Conservation (phyloP, 2,888 invertebrate species). For the Drosophila rubida region DNA sequence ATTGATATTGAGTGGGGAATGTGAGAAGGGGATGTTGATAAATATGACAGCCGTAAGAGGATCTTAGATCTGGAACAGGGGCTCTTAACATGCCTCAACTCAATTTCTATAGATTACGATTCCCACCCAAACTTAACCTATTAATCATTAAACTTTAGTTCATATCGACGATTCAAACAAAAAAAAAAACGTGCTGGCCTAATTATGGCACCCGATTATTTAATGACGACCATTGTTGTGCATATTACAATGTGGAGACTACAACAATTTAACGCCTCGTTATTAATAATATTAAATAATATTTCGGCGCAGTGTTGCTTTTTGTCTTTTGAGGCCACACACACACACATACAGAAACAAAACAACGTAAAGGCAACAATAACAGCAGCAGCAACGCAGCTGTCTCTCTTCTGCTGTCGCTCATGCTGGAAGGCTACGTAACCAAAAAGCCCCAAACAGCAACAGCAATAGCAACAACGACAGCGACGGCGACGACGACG, state of each 20-base stretch:
- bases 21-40: conserved; percentile 41
- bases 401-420: conserved; percentile 13
- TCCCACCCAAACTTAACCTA: conserved; percentile 18
- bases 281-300: conserved; percentile 74
- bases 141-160: conserved; percentile 36
- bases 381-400: conserved; percentile 20
- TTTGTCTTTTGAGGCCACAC: conserved; percentile 69
- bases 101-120: conserved; percentile 14
- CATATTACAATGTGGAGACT: conserved; percentile 25
- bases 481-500: conserved; percentile 55
- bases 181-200: conserved; percentile 25
- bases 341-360: not conserved
- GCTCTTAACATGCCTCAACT: conserved; percentile 1
- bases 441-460: conserved; percentile 69
- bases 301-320: conserved; percentile 35
- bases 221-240: conserved; percentile 24
- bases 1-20: conserved; percentile 61
- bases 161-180: conserved; percentile 13
- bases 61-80: conserved; percentile 65
- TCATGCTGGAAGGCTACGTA: conserved; percentile 74
- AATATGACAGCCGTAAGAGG: conserved; percentile 73
- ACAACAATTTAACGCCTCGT: conserved; percentile 50
- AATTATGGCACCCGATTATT: conserved; percentile 42
- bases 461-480: conserved; percentile 57
- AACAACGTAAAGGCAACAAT: conserved; percentile 43